A percentile compares a stretch with the other conserved stretches of the same genome.
Conservation (phyloP, 2,888 invertebrate genomes). For the Melinaea marsaeus region DNA sequence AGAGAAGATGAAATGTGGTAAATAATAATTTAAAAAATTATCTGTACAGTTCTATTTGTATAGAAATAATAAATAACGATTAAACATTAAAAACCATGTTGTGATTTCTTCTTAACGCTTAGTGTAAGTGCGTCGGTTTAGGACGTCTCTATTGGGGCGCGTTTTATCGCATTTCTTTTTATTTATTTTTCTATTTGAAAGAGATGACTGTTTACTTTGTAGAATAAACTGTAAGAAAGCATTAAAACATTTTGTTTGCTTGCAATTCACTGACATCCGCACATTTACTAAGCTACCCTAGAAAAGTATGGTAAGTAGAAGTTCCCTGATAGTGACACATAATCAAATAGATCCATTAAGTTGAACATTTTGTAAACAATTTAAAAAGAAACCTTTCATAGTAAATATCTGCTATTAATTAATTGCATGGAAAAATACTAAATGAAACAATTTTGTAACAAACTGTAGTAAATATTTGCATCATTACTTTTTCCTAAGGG, state of each 20-base stretch:
- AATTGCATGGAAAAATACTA: too few relatives aligned
- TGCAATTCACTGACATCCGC: slow-evolving; percentile 16
- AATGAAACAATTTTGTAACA: too few relatives aligned
- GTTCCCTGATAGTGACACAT: too few relatives aligned
- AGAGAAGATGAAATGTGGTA: slow-evolving; percentile 73
- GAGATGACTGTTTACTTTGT: slow-evolving; percentile 73
- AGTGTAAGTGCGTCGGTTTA: slow-evolving; percentile 53
- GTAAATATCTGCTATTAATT: too few relatives aligned
- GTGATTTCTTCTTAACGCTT: slow-evolving; percentile 71
- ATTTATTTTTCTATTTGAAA: slow-evolving; percentile 63
- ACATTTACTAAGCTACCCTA: slow-evolving; percentile 5
- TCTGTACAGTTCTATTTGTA: slow-evolving; percentile 81
- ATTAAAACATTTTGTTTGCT: slow-evolving; percentile 45
- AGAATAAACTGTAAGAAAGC: slow-evolving; percentile 74
- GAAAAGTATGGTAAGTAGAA: background rate
- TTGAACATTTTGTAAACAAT: too few relatives aligned
- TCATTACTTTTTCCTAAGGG: too few relatives aligned
- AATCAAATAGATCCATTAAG: too few relatives aligned
- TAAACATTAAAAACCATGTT: slow-evolving; percentile 73
- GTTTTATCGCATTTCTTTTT: slow-evolving; percentile 57
- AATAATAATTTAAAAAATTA: slow-evolving; percentile 78
- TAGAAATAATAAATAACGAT: slow-evolving; percentile 79
- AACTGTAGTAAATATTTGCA: too few relatives aligned
- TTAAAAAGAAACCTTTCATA: too few relatives aligned
- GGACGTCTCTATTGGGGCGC: slow-evolving; percentile 44